Evolutionary conservation across 2,797 vertebrate genomes (phyloP).

Genomic region (Oryzias sinensis): DNA sequence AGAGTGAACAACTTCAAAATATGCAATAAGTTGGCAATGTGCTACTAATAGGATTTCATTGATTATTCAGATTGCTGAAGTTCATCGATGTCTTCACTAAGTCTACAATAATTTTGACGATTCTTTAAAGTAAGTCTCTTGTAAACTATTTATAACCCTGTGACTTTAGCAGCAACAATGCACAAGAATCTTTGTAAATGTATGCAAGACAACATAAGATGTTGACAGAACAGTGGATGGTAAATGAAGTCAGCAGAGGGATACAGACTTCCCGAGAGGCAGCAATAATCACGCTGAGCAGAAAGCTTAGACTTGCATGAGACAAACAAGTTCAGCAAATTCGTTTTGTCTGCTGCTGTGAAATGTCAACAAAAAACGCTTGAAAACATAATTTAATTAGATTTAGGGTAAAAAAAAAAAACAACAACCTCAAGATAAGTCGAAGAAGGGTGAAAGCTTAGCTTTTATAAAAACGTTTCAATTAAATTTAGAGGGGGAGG

Average conservation of each 20-base stretch:
- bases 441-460: conserved; percentile 8
- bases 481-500: no score
- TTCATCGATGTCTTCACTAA: no score
- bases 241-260: conserved; percentile 1
- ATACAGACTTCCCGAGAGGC: conserved; percentile 6
- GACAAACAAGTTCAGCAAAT: neutral
- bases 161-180: no score
- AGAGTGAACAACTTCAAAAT: no score
- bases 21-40: no score
- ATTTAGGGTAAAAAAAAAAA: neutral
- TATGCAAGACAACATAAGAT: neutral
- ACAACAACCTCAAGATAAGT: neutral
- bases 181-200: no score
- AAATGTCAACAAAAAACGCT: neutral
- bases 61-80: no score
- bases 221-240: neutral
- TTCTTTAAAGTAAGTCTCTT: no score
- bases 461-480: no score
- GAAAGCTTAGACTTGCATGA: neutral
- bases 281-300: neutral
- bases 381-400: neutral
- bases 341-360: conserved; percentile 1
- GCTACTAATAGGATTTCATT: no score
- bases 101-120: no score
- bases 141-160: no score